Percentiles rank a stretch among this genome's conserved stretches.
Conservation (phyloP, 2,888 invertebrate species). For the Iphiclides podalirius region DNA sequence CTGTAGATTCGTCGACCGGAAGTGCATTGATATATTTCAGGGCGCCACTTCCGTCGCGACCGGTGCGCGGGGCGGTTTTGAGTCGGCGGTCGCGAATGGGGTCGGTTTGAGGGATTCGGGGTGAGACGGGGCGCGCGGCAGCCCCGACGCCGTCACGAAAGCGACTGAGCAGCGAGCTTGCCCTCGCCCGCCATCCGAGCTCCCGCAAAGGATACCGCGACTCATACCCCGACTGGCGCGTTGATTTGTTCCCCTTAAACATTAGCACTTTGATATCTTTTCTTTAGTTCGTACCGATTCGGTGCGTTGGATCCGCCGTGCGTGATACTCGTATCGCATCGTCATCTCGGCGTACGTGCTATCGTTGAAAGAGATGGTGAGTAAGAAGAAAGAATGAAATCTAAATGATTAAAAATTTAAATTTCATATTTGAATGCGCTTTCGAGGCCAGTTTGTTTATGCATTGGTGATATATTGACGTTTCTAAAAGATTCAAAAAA, state of each 20-base stretch:
- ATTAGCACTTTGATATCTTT: no score
- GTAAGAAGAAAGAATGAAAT: no score
- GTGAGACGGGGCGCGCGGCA: slow-evolving; percentile 33
- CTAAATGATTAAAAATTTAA: no score
- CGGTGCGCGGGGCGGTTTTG: neutral
- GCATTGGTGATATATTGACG: no score
- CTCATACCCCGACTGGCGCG: slow-evolving; percentile 26
- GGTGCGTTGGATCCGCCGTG: no score
- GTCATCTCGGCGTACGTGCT: no score
- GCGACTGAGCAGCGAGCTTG: slow-evolving; percentile 38
- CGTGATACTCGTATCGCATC: no score
- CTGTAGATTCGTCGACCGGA: slow-evolving; percentile 37
- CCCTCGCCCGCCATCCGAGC: slow-evolving; percentile 35
- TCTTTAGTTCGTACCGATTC: no score
- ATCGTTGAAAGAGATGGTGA: no score
- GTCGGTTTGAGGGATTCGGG: slow-evolving; percentile 25
- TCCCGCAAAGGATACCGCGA: slow-evolving; percentile 39
- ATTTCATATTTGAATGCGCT: no score
- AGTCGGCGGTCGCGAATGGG: neutral
- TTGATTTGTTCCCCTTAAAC: slow-evolving; percentile 11
- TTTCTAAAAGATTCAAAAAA: no score
- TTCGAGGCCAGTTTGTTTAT: no score
- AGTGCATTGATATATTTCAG: neutral
- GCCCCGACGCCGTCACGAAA: slow-evolving; percentile 32
- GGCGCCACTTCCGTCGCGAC: neutral